These are phyloP conservation scores for Hycleus cichorii DNA, from an alignment of 1,140 invertebrate species.

Conservation along the genomic window DNA sequence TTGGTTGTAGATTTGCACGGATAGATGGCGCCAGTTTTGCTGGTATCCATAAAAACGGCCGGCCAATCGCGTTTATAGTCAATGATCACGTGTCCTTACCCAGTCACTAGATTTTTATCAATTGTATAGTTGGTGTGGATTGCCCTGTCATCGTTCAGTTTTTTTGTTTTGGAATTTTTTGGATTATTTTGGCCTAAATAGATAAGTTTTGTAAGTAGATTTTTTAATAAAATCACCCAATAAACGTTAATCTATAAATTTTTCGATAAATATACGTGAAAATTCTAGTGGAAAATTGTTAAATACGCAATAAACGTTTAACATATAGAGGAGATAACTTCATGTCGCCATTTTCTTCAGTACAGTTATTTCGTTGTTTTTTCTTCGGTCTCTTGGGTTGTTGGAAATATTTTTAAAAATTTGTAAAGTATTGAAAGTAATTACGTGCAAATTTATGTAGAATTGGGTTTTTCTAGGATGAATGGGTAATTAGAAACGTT, in stretches of 20 bases:
- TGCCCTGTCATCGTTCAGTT: constrained; percentile 21
- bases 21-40: neutral
- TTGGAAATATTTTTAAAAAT: neutral
- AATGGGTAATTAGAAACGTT: too few relatives aligned
- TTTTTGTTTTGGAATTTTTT: constrained; percentile 1
- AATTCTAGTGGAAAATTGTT: neutral
- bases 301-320: neutral
- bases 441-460: too few relatives aligned
- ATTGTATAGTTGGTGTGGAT: constrained; percentile 18
- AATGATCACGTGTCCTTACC: neutral
- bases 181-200: constrained; percentile 19
- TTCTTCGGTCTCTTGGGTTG: neutral
- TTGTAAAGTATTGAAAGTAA: too few relatives aligned
- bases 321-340: constrained; percentile 1
- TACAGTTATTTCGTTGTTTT: constrained; percentile 4
- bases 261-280: neutral
- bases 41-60: neutral
- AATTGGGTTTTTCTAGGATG: too few relatives aligned
- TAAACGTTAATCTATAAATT: neutral
- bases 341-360: constrained; percentile 12
- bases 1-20: too few relatives aligned
- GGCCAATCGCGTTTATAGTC: neutral
- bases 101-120: neutral
- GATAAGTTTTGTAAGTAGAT: constrained; percentile 19
- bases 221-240: neutral